Evolutionary conservation across 2,888 invertebrate genomes (phyloP), one percentile per base, ranked within the genome.

Genomic region (Minunthozetes semirufus): DNA sequence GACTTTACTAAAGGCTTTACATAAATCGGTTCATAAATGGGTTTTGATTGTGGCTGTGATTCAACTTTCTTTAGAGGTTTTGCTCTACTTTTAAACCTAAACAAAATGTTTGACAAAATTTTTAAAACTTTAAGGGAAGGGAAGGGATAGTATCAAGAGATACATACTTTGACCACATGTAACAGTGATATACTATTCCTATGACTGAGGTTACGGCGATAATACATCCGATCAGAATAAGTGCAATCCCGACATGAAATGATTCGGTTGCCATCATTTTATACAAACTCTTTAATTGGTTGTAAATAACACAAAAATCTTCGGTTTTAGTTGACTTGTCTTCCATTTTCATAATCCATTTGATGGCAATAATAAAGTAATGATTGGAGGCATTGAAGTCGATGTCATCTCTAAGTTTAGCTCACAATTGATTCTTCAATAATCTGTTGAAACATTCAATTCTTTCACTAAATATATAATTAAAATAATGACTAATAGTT

Each of bases 161-260:
- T 5, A 74, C 84, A 85, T 83, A 93, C 92, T 91, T 91, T 74
- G 93, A 92, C 93, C 94, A 95, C 0, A 94, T 94, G 73, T 94
- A 89, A 83, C 94, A 93, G 77, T 95, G 93, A 81, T 95, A 94
- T 72, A 94, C 88, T 70, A 95, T 94, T 8, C 94, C 95, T 72
- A 92, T 90, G 15, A 91, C 87, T 11, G 93, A 93, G 11, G 94
- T 87, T 1, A 95, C 87, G 53, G 94, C 87, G 76, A 95, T 94
- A n/a, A 95, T 88, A 74, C 90, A 89, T 0, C 93, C 94, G 0
- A 96, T 87, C 17, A 92, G 90, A 77, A 96, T 90, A 38, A 95
- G 85, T 0, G 94, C 93, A 22, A 71, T 5, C 15, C 33, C 73
- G 2, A 73, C 38, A 38, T 63, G 17, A 19, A 13, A 25, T 11